Percentiles rank a stretch among this genome's conserved stretches.
Evolutionary conservation across 2,113 vertebrate genomes (phyloP).

Genomic region (Spea multiplicata): DNA sequence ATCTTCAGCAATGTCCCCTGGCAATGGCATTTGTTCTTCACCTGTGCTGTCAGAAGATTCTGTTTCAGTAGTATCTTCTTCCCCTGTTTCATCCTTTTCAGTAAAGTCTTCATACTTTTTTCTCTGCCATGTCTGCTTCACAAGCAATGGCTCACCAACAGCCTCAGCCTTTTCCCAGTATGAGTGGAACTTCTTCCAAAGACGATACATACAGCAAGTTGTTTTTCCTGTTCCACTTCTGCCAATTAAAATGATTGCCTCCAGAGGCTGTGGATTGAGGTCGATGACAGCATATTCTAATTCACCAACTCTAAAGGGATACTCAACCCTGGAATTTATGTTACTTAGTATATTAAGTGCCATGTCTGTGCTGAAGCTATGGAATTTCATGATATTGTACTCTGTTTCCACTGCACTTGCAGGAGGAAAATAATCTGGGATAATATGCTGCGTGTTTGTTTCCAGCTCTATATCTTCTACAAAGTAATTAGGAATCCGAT

Average conservation of each 20-base stretch:
- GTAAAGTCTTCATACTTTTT: constrained; percentile 41
- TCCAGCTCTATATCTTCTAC: constrained; percentile 64
- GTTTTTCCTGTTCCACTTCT: constrained; percentile 78
- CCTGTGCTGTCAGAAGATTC: constrained; percentile 45
- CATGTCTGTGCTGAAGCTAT: constrained; percentile 79
- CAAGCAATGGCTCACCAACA: constrained; percentile 64
- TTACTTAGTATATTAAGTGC: constrained; percentile 73
- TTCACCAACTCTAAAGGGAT: constrained; percentile 77
- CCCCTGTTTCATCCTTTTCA: constrained; percentile 16
- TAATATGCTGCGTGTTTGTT: constrained; percentile 15
- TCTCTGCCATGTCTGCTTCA: constrained; percentile 61
- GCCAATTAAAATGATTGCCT: constrained; percentile 77
- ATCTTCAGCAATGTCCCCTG: constrained; percentile 17
- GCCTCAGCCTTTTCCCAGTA: constrained; percentile 70
- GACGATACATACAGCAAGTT: constrained; percentile 73
- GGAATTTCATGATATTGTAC: constrained; percentile 78
- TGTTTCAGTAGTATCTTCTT: constrained; percentile 48
- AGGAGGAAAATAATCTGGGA: constrained; percentile 72
- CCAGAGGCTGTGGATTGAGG: constrained; percentile 69
- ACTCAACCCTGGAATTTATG: constrained; percentile 65
- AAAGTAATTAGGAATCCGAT: constrained; percentile 67
- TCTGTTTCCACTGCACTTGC: constrained; percentile 70
- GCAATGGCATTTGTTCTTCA: constrained; percentile 25
- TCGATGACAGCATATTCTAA: constrained; percentile 71
- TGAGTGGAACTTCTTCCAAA: constrained; percentile 71